Evolutionary conservation across 2,888 invertebrate species (phyloP).

Genomic region (Cryptocheilus praepositus): DNA sequence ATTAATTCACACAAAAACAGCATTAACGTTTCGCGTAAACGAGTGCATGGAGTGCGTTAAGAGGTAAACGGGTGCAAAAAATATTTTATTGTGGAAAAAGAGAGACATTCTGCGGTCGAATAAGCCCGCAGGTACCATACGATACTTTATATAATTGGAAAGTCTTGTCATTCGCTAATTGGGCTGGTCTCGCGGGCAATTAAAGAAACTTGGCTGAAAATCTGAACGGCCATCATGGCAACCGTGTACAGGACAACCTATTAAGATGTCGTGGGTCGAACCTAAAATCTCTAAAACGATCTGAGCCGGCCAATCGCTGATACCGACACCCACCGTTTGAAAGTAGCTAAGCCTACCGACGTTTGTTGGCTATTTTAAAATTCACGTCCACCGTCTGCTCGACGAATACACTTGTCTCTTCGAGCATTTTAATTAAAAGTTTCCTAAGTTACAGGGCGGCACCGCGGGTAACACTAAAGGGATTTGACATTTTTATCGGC

Average conservation of each 20-base stretch:
- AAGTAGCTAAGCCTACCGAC: neutral
- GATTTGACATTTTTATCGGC: conserved; percentile 52
- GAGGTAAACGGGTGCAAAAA: neutral
- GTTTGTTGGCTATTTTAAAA: conserved; percentile 32
- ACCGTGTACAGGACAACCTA: conserved; percentile 59
- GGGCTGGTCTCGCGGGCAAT: conserved; percentile 4
- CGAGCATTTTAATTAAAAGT: conserved; percentile 59
- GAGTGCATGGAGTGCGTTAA: neutral
- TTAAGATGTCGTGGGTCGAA: conserved; percentile 72
- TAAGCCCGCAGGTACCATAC: too few species aligned
- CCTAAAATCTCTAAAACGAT: conserved; percentile 54
- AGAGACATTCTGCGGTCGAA: neutral
- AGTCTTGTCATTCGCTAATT: too few species aligned
- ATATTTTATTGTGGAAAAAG: too few species aligned
- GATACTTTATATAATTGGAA: too few species aligned
- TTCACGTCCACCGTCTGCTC: conserved; percentile 22
- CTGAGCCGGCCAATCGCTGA: conserved; percentile 62
- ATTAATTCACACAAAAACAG: neutral
- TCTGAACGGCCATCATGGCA: conserved; percentile 51
- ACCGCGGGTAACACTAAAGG: conserved; percentile 47
- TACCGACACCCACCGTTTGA: conserved; percentile 56
- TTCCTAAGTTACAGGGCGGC: conserved; percentile 25
- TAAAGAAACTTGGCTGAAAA: conserved; percentile 19
- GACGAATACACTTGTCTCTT: conserved; percentile 24
- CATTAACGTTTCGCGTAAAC: neutral